These are phyloP conservation scores for Marcusenius ussheri DNA, from an alignment of 2,113 vertebrate species.

Conservation along the genomic window DNA sequence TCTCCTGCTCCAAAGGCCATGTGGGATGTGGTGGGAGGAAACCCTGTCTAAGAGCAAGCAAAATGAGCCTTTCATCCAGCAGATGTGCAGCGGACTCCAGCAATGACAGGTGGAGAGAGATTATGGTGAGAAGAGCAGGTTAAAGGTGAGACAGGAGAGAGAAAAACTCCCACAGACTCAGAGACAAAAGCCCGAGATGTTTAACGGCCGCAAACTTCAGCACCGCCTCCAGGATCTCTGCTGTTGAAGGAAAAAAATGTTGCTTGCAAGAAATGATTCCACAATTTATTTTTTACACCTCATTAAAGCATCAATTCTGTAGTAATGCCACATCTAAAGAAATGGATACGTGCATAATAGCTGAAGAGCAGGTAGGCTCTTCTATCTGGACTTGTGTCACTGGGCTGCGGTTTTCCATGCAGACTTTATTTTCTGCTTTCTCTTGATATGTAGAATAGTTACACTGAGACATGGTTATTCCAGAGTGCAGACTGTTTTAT, in stretches of 20 bases:
- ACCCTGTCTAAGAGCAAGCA: slow-evolving; percentile 29
- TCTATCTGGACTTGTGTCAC: background rate
- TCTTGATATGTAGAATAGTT: background rate
- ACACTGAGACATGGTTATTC: background rate
- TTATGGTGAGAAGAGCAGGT: background rate
- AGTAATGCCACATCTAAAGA: background rate
- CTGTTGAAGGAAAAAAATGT: slow-evolving; percentile 43
- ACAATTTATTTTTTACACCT: background rate
- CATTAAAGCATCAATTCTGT: background rate
- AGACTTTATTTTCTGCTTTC: background rate
- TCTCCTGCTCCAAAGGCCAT: slow-evolving; percentile 29
- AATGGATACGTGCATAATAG: background rate
- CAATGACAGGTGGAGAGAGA: background rate
- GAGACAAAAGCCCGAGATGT: background rate
- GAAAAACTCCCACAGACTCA: background rate
- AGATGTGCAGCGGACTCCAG: slow-evolving; percentile 26
- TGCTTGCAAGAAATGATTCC: slow-evolving; percentile 42
- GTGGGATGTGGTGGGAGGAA: slow-evolving; percentile 24
- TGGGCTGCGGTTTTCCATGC: background rate
- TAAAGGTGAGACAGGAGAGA: background rate
- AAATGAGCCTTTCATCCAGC: slow-evolving; percentile 44
- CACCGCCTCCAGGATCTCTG: slow-evolving; percentile 26
- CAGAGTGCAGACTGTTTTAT: background rate
- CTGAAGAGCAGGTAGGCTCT: background rate
- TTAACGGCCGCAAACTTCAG: background rate